Conservation (phyloP, 2,888 invertebrate species). For the Philopedon plagiatum region DNA sequence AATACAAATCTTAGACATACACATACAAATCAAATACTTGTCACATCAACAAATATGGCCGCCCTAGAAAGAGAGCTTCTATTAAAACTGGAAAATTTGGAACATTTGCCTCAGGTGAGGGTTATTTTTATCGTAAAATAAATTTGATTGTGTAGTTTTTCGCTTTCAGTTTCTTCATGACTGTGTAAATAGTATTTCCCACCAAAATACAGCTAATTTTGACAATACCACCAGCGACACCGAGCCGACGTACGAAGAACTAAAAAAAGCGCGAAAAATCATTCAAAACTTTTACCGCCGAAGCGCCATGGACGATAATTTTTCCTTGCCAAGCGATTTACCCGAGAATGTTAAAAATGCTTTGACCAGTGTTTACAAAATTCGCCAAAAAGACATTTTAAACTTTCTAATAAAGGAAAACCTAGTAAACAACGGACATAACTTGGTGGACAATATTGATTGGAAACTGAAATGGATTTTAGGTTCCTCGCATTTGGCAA, state of each 20-base stretch:
- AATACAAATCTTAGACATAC: no score
- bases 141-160: constrained; percentile 28
- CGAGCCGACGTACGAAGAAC: constrained; percentile 62
- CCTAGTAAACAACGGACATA: constrained; percentile 62
- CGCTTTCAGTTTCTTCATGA: constrained; percentile 66
- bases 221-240: constrained; percentile 60
- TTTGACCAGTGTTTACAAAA: constrained; percentile 33
- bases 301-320: constrained; percentile 56
- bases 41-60: constrained; percentile 7
- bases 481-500: constrained; percentile 70
- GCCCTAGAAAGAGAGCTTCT: constrained; percentile 41
- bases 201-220: constrained; percentile 55
- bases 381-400: constrained; percentile 30
- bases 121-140: background rate
- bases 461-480: constrained; percentile 72
- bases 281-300: constrained; percentile 63
- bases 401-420: constrained; percentile 57
- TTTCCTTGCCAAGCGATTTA: constrained; percentile 55
- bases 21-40: no score
- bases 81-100: constrained; percentile 54
- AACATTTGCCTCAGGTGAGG: constrained; percentile 52
- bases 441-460: constrained; percentile 69
- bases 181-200: constrained; percentile 63
- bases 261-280: constrained; percentile 36
- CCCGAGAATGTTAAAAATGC: constrained; percentile 51